Conservation (phyloP, 2,113 vertebrate genomes). For the Dunckerocampus dactyliophorus region DNA sequence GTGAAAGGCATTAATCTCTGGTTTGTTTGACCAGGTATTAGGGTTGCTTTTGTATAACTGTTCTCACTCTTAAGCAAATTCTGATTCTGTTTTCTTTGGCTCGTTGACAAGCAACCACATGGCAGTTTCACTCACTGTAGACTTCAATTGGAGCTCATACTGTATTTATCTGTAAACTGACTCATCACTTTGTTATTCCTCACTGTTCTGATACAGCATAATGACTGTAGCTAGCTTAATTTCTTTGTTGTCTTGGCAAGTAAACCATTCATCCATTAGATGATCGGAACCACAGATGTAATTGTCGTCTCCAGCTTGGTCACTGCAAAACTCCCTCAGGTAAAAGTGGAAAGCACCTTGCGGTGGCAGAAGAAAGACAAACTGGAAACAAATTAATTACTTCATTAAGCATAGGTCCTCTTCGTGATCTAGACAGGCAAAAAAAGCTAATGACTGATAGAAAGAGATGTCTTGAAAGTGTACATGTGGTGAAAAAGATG, state of each 20-base stretch:
- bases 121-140: constrained; percentile 47
- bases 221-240: constrained; percentile 42
- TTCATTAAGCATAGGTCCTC: constrained; percentile 67
- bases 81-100: constrained; percentile 61
- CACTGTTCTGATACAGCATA: constrained; percentile 22
- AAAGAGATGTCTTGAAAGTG: constrained; percentile 20
- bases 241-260: constrained; percentile 57
- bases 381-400: constrained; percentile 45
- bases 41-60: constrained; percentile 50
- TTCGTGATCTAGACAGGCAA: not conserved
- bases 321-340: constrained; percentile 43
- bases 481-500: constrained; percentile 27
- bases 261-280: constrained; percentile 58
- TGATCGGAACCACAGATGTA: constrained; percentile 50
- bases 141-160: constrained; percentile 30
- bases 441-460: constrained; percentile 4
- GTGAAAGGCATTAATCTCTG: constrained; percentile 50
- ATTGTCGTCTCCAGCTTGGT: constrained; percentile 50
- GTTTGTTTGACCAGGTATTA: constrained; percentile 66
- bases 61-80: constrained; percentile 39
- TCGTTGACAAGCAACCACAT: constrained; percentile 49
- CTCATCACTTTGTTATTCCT: constrained; percentile 51
- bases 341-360: constrained; percentile 84
- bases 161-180: constrained; percentile 47
- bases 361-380: constrained; percentile 61